Evolutionary conservation across 2,888 invertebrate species (phyloP).

Genomic region (Odontothrips loti): DNA sequence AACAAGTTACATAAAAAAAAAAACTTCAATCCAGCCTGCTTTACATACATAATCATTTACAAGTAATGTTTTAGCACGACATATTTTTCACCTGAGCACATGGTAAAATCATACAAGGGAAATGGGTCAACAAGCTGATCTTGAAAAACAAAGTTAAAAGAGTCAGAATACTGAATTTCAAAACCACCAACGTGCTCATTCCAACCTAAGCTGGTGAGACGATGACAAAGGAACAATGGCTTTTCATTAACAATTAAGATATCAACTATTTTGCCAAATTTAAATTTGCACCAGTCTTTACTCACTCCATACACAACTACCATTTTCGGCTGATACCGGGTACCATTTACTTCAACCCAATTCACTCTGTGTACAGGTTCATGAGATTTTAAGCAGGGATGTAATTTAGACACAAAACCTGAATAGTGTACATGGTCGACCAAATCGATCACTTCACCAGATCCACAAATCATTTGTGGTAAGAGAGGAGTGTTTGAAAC

Average conservation of each 20-base stretch:
- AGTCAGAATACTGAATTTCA: not conserved
- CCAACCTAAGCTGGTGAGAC: not conserved
- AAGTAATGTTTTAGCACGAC: not conserved
- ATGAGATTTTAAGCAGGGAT: not conserved
- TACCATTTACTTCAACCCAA: not conserved
- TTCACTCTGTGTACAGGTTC: not conserved
- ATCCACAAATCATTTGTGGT: not conserved
- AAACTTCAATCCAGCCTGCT: not conserved
- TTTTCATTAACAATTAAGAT: not conserved
- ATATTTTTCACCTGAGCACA: not conserved
- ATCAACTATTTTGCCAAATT: not conserved
- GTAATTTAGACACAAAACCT: not conserved
- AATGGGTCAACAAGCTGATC: not conserved
- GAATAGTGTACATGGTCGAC: not conserved
- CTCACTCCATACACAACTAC: not conserved
- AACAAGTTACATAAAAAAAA: not conserved
- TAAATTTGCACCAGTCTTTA: not conserved
- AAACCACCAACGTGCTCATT: not conserved
- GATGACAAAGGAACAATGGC: not conserved
- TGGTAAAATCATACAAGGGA: not conserved
- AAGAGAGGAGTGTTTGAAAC: not conserved
- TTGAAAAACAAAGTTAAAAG: not conserved
- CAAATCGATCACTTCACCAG: not conserved
- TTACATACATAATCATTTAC: not conserved
- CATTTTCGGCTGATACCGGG: not conserved